Evolutionary conservation across 2,797 vertebrate species (phyloP).

Genomic region (Rhinichthys osculus): DNA sequence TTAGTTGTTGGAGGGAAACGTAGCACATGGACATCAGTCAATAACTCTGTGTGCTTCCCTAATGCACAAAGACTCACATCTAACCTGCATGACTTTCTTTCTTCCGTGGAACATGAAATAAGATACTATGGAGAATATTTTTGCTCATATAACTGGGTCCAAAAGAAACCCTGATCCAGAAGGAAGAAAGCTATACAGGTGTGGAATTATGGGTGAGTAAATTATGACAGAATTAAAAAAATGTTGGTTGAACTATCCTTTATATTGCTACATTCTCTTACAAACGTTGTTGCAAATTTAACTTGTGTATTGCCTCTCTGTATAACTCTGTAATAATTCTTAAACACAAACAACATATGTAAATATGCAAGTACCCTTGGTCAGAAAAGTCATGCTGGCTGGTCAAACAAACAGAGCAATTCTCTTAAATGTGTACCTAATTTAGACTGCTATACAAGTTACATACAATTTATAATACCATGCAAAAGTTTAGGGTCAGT

Average conservation of each 20-base stretch:
- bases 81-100: too few relatives aligned
- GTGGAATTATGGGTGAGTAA: not conserved
- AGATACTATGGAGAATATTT: not conserved
- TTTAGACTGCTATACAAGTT: too few relatives aligned
- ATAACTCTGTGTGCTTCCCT: not conserved
- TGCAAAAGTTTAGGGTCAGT: not conserved
- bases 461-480: not conserved
- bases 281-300: not conserved
- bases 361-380: not conserved
- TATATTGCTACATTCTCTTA: not conserved
- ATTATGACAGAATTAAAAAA: not conserved
- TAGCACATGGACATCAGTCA: not conserved
- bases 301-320: not conserved
- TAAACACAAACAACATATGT: too few relatives aligned
- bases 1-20: conserved; percentile 6
- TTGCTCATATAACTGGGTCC: not conserved
- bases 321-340: not conserved
- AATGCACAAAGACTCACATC: not conserved
- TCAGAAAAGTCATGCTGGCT: not conserved
- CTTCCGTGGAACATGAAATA: not conserved
- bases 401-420: not conserved
- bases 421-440: not conserved
- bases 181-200: not conserved
- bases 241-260: not conserved
- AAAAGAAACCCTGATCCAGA: not conserved